Conservation (phyloP, 2,797 vertebrate species). For the Spinus pinus region DNA sequence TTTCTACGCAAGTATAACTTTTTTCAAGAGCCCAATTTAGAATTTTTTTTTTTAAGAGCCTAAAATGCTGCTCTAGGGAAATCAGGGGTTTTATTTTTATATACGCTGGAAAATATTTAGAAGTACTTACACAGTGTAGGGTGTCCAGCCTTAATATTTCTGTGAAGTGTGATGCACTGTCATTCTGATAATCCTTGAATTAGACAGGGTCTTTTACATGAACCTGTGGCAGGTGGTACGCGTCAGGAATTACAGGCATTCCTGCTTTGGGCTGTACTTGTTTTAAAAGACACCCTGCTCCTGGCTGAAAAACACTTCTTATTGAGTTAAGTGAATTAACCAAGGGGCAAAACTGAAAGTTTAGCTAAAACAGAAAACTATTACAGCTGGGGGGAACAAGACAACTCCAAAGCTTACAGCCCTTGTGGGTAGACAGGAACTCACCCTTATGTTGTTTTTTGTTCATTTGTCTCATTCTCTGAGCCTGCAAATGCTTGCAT, state of each 20-base stretch:
- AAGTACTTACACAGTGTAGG: neutral
- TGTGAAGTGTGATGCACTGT: conserved; percentile 4
- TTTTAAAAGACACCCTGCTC: conserved; percentile 52
- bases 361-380: neutral
- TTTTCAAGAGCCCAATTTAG: neutral
- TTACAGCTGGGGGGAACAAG: neutral
- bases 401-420: neutral
- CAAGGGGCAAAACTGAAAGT: conserved; percentile 13
- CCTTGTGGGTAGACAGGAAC: neutral
- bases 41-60: neutral
- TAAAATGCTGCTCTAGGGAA: neutral
- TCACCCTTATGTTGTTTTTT: neutral
- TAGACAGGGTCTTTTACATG: conserved; percentile 54
- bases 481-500: neutral
- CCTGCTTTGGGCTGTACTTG: conserved; percentile 76
- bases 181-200: conserved; percentile 55
- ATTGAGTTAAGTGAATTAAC: conserved; percentile 29
- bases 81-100: neutral
- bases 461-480: neutral
- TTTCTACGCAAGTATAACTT: neutral
- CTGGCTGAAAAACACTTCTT: conserved; percentile 57
- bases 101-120: neutral
- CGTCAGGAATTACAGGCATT: conserved; percentile 84
- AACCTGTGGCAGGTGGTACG: conserved; percentile 76
- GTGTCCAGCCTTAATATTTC: neutral